Percentiles rank a stretch among this genome's conserved stretches.
phyloP scores from a whole-genome alignment of 2,113 vertebrate genomes.

The Pionites leucogaster region DNA sequence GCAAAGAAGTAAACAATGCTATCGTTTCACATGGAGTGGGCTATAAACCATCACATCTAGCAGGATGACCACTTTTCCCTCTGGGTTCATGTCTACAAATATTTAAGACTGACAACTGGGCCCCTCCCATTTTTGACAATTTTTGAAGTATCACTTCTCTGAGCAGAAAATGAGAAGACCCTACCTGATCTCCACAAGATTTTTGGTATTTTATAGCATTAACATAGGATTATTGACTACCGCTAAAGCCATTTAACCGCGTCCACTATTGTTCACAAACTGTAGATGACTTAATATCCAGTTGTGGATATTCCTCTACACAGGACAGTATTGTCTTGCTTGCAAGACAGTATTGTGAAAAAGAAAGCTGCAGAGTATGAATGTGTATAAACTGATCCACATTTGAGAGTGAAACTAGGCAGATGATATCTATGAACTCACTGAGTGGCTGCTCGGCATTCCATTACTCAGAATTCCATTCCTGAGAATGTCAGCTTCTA shows the following conservation, averaged over 20 bases:
- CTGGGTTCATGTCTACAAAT: neutral
- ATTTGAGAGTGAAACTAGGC: neutral
- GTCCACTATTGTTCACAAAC: neutral
- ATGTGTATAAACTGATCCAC: neutral
- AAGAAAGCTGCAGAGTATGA: neutral
- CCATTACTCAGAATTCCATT: neutral
- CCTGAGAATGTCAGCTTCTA: neutral
- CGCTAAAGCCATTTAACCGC: neutral
- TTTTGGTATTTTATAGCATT: neutral
- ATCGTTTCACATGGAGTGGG: neutral
- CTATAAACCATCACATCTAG: neutral
- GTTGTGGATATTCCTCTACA: neutral
- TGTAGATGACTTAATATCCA: neutral
- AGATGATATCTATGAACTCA: neutral
- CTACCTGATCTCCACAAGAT: neutral
- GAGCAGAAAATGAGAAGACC: neutral
- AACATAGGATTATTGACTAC: fast-evolving
- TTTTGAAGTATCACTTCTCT: neutral
- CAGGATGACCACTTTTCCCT: neutral
- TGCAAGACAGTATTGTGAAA: neutral
- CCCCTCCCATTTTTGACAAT: neutral
- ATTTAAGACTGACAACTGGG: neutral
- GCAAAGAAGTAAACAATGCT: neutral
- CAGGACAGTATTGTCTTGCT: neutral
- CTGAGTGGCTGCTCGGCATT: neutral